Conservation (phyloP, 2,113 vertebrate genomes). For the Chamaetylas fuelleborni region DNA sequence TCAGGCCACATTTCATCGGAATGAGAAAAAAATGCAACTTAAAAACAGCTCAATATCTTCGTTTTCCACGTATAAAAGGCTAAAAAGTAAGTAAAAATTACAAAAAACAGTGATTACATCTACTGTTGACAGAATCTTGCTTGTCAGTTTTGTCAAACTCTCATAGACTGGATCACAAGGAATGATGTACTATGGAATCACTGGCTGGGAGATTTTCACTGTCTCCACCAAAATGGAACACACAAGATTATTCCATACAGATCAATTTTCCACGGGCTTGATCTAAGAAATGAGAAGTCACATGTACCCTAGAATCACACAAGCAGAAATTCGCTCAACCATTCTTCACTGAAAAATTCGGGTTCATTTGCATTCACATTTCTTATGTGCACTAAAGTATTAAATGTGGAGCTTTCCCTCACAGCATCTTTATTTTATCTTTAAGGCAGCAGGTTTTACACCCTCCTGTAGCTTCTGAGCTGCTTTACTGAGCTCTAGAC, state of each 20-base stretch:
- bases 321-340: neutral
- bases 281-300: neutral
- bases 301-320: neutral
- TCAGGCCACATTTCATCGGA: neutral
- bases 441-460: neutral
- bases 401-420: neutral
- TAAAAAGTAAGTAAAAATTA: neutral
- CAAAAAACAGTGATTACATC: neutral
- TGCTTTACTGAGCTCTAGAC: neutral
- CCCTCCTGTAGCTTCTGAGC: too few species aligned
- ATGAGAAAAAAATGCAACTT: neutral
- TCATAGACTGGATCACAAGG: neutral
- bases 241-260: neutral
- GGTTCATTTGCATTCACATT: neutral
- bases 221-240: neutral
- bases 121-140: neutral
- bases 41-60: neutral
- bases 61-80: neutral
- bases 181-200: neutral
- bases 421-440: neutral
- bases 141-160: neutral
- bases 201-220: neutral
- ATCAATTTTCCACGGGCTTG: accelerated
- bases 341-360: neutral
- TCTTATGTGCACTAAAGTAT: neutral